A percentile compares a stretch with the other conserved stretches of the same genome.
Conservation (phyloP, 2,113 vertebrate genomes). For the Urocolius indicus region DNA sequence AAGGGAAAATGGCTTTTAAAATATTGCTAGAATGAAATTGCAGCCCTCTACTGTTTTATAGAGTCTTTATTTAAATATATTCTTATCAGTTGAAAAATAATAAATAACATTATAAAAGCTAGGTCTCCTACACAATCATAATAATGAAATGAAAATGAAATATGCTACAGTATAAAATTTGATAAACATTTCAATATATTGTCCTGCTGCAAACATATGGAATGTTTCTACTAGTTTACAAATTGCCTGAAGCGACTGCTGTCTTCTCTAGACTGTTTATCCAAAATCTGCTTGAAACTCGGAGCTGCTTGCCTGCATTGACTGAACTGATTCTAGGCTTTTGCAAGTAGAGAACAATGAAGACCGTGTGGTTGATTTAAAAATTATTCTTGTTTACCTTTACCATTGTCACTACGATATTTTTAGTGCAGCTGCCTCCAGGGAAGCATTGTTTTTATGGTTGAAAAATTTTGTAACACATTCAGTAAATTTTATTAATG, state of each 20-base stretch:
- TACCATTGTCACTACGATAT: background rate
- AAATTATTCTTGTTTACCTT: background rate
- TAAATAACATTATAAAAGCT: background rate
- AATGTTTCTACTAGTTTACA: background rate
- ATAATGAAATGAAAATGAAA: conserved; percentile 3
- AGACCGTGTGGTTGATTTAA: rapidly evolving
- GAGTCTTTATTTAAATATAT: background rate
- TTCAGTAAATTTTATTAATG: background rate
- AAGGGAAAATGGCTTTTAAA: background rate
- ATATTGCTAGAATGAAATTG: background rate
- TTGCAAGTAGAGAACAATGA: background rate
- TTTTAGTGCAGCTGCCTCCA: background rate
- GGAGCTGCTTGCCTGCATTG: background rate
- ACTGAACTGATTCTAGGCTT: background rate
- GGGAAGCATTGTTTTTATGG: background rate
- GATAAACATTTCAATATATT: background rate
- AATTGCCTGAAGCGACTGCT: background rate
- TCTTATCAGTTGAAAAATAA: background rate
- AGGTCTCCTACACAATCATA: background rate
- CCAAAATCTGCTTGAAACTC: background rate
- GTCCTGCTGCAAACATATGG: background rate
- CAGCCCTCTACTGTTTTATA: background rate
- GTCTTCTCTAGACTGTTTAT: background rate
- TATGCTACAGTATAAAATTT: background rate
- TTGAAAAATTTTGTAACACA: background rate